Percentiles rank a stretch among this genome's conserved stretches.
Evolutionary conservation across 2,113 vertebrate species (phyloP).

Genomic region (Phoxinus phoxinus): DNA sequence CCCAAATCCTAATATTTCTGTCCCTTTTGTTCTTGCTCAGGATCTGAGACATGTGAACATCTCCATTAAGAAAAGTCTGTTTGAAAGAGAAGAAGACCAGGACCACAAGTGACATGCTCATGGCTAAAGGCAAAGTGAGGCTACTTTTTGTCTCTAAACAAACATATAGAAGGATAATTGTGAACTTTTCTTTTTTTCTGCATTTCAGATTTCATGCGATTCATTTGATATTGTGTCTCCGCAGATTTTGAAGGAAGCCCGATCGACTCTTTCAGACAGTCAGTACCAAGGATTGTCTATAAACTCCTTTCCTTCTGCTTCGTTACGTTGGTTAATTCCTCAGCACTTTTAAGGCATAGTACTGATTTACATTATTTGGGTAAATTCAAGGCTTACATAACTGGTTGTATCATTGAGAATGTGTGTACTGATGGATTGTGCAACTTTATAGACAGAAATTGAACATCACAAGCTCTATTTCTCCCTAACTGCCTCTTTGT

Average conservation of each 20-base stretch:
- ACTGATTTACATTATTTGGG: constrained; percentile 1
- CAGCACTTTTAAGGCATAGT: not conserved
- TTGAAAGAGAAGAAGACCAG: constrained; percentile 72
- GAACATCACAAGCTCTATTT: not conserved
- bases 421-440: not conserved
- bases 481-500: not conserved
- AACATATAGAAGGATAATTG: not conserved
- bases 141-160: not conserved
- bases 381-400: not conserved
- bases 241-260: not conserved
- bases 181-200: not conserved
- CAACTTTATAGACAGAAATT: not conserved
- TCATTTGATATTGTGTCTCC: not conserved
- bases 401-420: not conserved
- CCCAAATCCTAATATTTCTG: not conserved
- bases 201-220: not conserved
- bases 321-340: not conserved
- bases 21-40: constrained; percentile 62
- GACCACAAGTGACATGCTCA: constrained; percentile 17
- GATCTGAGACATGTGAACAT: constrained; percentile 78
- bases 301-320: constrained; percentile 2
- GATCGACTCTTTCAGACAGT: not conserved
- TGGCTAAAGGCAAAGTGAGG: not conserved
- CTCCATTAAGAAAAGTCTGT: constrained; percentile 71
- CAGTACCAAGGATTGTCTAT: not conserved